phyloP scores from a whole-genome alignment of 2,113 vertebrate species.

The Cavia aperea region DNA sequence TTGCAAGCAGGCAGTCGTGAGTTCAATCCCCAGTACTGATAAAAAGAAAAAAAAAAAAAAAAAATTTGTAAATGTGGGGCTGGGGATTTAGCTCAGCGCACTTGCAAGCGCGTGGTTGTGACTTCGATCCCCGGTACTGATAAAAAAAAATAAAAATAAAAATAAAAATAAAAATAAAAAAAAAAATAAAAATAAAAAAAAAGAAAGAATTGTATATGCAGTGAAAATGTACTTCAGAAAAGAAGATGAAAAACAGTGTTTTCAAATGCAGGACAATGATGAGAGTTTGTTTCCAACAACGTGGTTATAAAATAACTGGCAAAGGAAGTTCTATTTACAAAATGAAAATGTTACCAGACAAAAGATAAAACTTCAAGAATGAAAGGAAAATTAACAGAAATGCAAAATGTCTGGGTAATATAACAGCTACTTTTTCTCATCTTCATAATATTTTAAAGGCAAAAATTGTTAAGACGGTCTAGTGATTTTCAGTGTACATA shows the following conservation, averaged over 20 bases:
- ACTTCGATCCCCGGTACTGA: too few relatives aligned
- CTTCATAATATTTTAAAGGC: background rate
- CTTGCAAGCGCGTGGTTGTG: too few relatives aligned
- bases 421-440: background rate
- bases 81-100: too few relatives aligned
- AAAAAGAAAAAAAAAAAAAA: too few relatives aligned
- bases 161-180: too few relatives aligned
- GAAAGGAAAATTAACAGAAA: background rate
- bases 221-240: background rate
- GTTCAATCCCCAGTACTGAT: too few relatives aligned
- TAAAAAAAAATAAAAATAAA: too few relatives aligned
- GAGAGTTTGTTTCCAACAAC: background rate
- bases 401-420: background rate
- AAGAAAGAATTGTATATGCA: background rate
- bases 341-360: background rate
- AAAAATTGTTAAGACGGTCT: background rate
- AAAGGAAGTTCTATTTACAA: background rate
- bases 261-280: background rate
- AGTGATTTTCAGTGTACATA: background rate
- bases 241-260: slow-evolving; percentile 6
- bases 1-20: too few relatives aligned
- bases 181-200: too few relatives aligned
- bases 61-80: too few relatives aligned
- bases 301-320: background rate
- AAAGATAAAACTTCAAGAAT: background rate